Evolutionary conservation across 1,140 invertebrate genomes (phyloP), one percentile per base, ranked within the genome.

Genomic region (Ceratina calcarata): DNA sequence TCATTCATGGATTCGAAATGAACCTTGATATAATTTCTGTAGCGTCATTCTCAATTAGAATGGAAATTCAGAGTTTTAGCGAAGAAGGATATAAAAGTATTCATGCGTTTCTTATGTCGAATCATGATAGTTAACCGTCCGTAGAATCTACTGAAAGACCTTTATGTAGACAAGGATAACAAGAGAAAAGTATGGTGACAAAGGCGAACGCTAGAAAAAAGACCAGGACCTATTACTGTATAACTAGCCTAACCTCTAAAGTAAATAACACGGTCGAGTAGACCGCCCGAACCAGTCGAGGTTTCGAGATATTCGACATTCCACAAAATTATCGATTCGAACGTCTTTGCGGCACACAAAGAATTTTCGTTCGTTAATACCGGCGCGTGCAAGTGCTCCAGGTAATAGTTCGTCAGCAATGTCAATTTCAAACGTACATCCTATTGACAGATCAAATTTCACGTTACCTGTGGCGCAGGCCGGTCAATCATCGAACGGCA

Each of bases 241-340:
- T 20, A 70, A 81, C 82, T 84, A 72, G 82, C 67, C 58, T 82
- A 72, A 80, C 58, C 68, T 82, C 64, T 67, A 74, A 86, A 86
- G 82, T 76, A 85, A 86, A 86, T 75, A 85, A 82, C 51, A 22
- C 37, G 45, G 13, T 60, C 53, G 45, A 3, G 37, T 18, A 65
- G 22, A 57, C 32, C 10, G 55, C 0, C 45, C 32, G 27, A 78
- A 75, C 51, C 37, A 55, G 37, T 78, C 55, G 60, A 61, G 24
- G 57, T 32, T 32, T 32, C 27, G 27, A 32, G 27, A 32, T 58
- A n/a, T 71, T 71, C 65, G 45, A 77, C 81, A 77, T 81, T 81
- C 72, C 45, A 70, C n/a, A 62, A 74, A 75, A 78, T 62, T 81
- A 78, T 37, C 72, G 69, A 74, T 62, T 32, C 53, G 18, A 20